Percentiles rank a stretch among this genome's conserved stretches.
phyloP scores from a whole-genome alignment of 53 echinoderm and acorn worm genomes.

The Hippasteria phrygiana region DNA sequence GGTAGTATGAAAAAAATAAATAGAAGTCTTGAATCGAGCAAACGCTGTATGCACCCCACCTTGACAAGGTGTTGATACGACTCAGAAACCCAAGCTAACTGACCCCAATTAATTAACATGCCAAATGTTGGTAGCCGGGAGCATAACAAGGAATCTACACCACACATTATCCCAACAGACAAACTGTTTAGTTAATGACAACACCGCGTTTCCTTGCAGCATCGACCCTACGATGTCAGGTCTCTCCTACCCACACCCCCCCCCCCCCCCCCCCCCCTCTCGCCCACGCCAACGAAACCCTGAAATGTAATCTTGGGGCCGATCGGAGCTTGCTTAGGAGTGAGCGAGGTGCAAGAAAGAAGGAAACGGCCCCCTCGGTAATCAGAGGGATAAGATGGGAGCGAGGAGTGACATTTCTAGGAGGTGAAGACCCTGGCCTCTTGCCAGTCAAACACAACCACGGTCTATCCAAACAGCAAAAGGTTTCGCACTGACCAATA shows the following conservation, averaged over 20 bases:
- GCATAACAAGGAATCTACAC: not conserved
- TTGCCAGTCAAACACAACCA: not conserved
- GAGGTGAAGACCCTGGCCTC: not conserved
- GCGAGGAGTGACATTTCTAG: conserved; percentile 26
- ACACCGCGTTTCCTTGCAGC: not conserved
- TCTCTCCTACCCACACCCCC: not conserved
- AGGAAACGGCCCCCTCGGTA: not conserved
- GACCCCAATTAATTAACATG: conserved; percentile 36
- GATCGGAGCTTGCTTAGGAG: not conserved
- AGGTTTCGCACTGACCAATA: not conserved
- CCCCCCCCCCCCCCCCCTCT: not conserved
- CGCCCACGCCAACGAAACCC: conserved; percentile 10
- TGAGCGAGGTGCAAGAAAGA: not conserved
- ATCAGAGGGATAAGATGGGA: not conserved
- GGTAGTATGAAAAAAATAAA: too few species aligned
- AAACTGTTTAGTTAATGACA: conserved; percentile 31
- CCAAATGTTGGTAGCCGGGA: not conserved
- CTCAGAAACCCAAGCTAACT: not conserved
- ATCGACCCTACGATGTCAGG: not conserved
- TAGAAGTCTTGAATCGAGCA: too few species aligned
- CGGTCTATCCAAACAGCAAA: conserved; percentile 7
- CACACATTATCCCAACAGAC: conserved; percentile 31
- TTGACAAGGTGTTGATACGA: not conserved
- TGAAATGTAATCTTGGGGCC: not conserved
- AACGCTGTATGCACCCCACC: not conserved